Evolutionary conservation across 2,888 invertebrate genomes (phyloP).

Genomic region (Cremastobaeus sp.): DNA sequence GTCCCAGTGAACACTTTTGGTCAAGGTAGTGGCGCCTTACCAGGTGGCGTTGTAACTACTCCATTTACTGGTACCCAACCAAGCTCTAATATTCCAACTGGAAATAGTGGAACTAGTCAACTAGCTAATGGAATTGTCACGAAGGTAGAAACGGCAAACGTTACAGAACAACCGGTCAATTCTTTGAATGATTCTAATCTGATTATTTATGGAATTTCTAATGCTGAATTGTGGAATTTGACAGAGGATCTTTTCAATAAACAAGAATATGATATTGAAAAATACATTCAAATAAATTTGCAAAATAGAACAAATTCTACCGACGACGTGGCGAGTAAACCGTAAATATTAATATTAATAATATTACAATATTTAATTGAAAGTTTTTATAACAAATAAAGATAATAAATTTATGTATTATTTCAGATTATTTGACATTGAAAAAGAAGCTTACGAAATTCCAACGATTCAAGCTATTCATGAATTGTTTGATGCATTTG

Average conservation of each 20-base stretch:
- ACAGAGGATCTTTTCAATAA: conserved; percentile 71
- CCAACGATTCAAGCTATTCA: conserved; percentile 68
- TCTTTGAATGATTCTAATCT: conserved; percentile 36
- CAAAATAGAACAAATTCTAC: conserved; percentile 63
- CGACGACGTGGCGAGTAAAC: conserved; percentile 67
- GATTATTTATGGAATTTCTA: conserved; percentile 60
- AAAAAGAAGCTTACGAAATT: conserved; percentile 63
- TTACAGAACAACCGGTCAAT: conserved; percentile 1
- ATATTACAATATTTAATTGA: not conserved
- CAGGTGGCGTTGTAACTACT: too few relatives aligned
- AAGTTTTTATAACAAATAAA: too few relatives aligned
- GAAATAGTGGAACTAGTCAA: conserved; percentile 18
- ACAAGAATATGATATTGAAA: conserved; percentile 63
- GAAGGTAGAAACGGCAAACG: conserved; percentile 3
- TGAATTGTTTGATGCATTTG: conserved; percentile 68
- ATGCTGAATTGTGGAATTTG: conserved; percentile 69
- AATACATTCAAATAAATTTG: conserved; percentile 68
- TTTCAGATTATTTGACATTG: conserved; percentile 68
- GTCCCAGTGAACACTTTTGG: too few relatives aligned
- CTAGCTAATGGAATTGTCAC: conserved; percentile 46
- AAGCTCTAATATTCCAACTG: conserved; percentile 10
- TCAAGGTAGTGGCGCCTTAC: too few relatives aligned
- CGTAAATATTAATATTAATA: conserved; percentile 63
- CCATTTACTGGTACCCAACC: not conserved
- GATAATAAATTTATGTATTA: too few relatives aligned